Percentiles rank a stretch among this genome's conserved stretches.
Evolutionary conservation across 1,140 invertebrate genomes (phyloP).

Genomic region (Xylocopa sonorina): DNA sequence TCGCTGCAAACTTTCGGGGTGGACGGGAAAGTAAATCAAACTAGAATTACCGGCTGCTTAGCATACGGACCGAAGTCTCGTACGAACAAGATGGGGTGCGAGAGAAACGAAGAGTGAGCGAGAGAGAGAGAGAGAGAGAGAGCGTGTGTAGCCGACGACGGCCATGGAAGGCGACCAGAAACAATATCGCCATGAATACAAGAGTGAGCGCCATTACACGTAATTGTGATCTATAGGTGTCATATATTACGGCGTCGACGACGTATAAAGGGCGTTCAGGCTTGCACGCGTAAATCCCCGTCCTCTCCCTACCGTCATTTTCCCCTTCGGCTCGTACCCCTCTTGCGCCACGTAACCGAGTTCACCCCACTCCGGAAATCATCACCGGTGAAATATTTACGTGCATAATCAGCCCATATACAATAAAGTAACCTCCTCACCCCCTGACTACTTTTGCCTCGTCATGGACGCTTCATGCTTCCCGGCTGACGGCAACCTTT

Average conservation of each 20-base stretch:
- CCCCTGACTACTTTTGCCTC: conserved; percentile 24
- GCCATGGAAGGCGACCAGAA: conserved; percentile 72
- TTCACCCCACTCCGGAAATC: conserved; percentile 55
- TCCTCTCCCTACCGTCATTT: conserved; percentile 45
- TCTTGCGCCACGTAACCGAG: conserved; percentile 34
- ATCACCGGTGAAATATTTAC: conserved; percentile 72
- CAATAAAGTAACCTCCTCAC: conserved; percentile 61
- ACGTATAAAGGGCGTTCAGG: conserved; percentile 76
- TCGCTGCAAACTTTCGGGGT: conserved; percentile 55
- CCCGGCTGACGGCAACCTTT: conserved; percentile 6
- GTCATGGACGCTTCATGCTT: conserved; percentile 29
- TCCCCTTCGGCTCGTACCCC: conserved; percentile 43
- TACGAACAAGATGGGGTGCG: conserved; percentile 48
- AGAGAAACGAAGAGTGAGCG: no score
- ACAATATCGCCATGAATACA: conserved; percentile 78
- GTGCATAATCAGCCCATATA: conserved; percentile 73
- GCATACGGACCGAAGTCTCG: conserved; percentile 70
- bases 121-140: no score
- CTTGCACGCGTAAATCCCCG: conserved; percentile 75
- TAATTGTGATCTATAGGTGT: conserved; percentile 80
- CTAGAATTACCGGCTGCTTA: conserved; percentile 75
- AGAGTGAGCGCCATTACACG: conserved; percentile 78
- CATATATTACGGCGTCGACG: conserved; percentile 76
- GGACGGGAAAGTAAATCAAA: conserved; percentile 73
- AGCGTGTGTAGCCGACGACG: conserved; percentile 49